Evolutionary conservation across 30 jellyfish, hydroid and myxozoan genomes (phyloP).

Genomic region (Pelagia noctiluca): DNA sequence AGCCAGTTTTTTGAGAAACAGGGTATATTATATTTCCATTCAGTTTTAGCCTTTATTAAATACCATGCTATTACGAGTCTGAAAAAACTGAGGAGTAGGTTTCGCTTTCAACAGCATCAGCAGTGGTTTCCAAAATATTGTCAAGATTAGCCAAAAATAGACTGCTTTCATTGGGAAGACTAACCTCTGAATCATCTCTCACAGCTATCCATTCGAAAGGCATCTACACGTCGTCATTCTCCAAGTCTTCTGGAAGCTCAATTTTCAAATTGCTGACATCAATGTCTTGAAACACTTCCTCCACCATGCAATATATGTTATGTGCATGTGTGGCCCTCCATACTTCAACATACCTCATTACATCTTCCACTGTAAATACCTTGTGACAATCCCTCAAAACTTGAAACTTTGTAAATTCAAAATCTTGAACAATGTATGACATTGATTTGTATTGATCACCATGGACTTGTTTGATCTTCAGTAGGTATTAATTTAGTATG

Average conservation of each 20-base stretch:
- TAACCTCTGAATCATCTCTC: slow-evolving; percentile 44
- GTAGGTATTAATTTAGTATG: slow-evolving; percentile 23
- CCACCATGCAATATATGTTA: slow-evolving; percentile 37
- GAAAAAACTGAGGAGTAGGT: slow-evolving; percentile 29
- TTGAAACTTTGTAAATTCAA: slow-evolving; percentile 45
- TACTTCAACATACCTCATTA: slow-evolving; percentile 31
- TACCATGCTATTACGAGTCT: slow-evolving; percentile 13
- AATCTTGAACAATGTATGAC: slow-evolving; percentile 24
- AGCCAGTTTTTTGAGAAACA: neutral
- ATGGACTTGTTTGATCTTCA: slow-evolving; percentile 27
- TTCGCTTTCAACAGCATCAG: slow-evolving; percentile 28
- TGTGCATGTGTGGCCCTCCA: slow-evolving; percentile 56
- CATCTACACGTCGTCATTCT: slow-evolving; percentile 35
- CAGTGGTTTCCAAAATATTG: slow-evolving; percentile 50
- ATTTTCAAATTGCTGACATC: slow-evolving; percentile 38
- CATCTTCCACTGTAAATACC: slow-evolving; percentile 45
- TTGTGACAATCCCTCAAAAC: slow-evolving; percentile 34
- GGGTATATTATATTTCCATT: neutral
- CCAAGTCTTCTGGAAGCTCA: slow-evolving; percentile 46
- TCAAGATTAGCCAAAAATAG: slow-evolving; percentile 44
- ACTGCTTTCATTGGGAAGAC: slow-evolving; percentile 58
- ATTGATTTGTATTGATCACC: slow-evolving; percentile 40
- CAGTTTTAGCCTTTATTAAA: slow-evolving; percentile 15
- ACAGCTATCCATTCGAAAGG: slow-evolving; percentile 49
- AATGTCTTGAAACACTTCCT: slow-evolving; percentile 44